Conservation (phyloP, 1,140 invertebrate species). For the Parapsyche elsis region DNA sequence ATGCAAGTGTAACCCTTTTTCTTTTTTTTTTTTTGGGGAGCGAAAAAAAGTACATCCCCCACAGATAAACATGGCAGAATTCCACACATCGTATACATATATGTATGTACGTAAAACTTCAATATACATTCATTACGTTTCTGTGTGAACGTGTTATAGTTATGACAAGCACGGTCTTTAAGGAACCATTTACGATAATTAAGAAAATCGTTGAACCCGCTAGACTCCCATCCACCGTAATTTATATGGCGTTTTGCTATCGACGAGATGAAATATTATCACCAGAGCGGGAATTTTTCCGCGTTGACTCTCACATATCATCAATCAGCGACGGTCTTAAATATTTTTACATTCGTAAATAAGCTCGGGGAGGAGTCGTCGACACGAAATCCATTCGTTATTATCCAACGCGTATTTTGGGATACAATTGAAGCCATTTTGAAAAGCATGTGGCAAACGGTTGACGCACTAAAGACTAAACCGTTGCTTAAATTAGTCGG, state of each 20-base stretch:
- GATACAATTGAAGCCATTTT: too few relatives aligned
- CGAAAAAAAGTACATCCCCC: too few relatives aligned
- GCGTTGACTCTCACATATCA: background rate
- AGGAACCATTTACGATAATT: constrained; percentile 4
- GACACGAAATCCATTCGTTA: too few relatives aligned
- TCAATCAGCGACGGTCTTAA: background rate
- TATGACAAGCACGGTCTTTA: background rate
- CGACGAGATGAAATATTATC: background rate
- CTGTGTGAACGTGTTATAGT: background rate
- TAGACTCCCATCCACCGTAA: background rate
- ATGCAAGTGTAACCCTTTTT: too few relatives aligned
- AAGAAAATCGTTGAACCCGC: constrained; percentile 5
- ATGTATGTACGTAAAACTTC: too few relatives aligned
- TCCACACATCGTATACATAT: background rate
- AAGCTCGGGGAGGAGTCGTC: background rate
- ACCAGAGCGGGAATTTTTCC: background rate
- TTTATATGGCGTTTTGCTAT: background rate
- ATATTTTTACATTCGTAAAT: constrained; percentile 1
- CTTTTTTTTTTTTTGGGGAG: too few relatives aligned
- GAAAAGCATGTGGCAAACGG: too few relatives aligned
- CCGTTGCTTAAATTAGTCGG: too few relatives aligned
- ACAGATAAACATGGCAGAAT: too few relatives aligned
- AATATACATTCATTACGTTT: background rate
- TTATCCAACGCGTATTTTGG: too few relatives aligned
- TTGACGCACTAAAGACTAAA: too few relatives aligned